phyloP scores from a whole-genome alignment of 1,140 invertebrate species.

The Acromyrmex charruanus region DNA sequence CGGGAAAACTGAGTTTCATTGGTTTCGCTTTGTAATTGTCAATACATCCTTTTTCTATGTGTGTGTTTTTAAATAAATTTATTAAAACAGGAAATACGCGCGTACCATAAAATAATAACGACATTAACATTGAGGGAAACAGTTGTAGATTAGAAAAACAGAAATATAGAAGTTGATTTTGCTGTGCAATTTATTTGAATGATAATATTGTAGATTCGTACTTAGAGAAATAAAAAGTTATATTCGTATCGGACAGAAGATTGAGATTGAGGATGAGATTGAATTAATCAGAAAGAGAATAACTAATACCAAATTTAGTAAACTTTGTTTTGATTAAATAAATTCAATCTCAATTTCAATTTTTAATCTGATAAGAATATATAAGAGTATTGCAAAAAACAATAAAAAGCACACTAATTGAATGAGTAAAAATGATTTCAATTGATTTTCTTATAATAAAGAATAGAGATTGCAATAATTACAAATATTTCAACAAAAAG shows the following conservation, averaged over 20 bases:
- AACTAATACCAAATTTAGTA: no score
- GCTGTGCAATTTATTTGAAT: not conserved
- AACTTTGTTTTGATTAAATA: no score
- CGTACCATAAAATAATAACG: not conserved
- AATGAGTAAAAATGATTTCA: not conserved
- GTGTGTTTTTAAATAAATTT: conserved; percentile 7
- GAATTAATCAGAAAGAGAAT: no score
- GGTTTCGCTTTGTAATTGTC: not conserved
- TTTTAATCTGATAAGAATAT: no score
- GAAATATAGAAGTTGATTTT: not conserved
- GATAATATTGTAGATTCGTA: not conserved
- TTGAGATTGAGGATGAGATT: no score
- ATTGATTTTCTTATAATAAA: not conserved
- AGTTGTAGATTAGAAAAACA: not conserved
- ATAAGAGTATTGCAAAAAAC: not conserved
- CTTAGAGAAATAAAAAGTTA: not conserved
- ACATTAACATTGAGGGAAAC: not conserved
- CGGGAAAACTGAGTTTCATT: not conserved
- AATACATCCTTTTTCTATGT: not conserved
- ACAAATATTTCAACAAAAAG: not conserved
- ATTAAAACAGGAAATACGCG: not conserved
- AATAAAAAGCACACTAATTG: not conserved
- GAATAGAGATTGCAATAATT: not conserved
- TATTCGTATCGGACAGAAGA: no score
- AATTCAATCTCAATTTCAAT: no score